These are phyloP conservation scores for Diplosoma virens DNA, from an alignment of 23 tunicate species.

Conservation along the genomic window DNA sequence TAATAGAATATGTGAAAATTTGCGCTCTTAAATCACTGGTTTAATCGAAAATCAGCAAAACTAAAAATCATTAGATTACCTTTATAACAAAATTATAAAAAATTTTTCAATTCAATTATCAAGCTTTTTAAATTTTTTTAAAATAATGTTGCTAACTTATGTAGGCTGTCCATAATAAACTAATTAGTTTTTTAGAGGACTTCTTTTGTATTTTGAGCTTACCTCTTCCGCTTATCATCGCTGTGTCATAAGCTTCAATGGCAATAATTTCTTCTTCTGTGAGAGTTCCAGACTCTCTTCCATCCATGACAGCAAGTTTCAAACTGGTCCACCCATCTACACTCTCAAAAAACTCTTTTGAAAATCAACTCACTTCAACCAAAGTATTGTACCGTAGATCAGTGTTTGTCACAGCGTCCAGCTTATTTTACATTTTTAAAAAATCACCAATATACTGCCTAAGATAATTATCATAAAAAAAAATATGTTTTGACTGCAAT, in stretches of 20 bases:
- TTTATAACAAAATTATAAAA: no score
- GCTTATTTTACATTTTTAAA: neutral
- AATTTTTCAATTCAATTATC: no score
- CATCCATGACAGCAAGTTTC: neutral
- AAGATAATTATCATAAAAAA: neutral
- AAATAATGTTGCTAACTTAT: no score
- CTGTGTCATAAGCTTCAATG: slow-evolving; percentile 74
- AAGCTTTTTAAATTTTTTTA: no score
- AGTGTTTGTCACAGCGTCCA: neutral
- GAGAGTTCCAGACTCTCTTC: slow-evolving; percentile 64
- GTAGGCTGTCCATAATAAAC: no score
- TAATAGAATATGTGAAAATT: no score
- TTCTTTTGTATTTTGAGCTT: neutral
- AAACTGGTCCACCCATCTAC: neutral
- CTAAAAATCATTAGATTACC: no score
- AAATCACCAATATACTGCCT: neutral
- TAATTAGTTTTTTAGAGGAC: no score
- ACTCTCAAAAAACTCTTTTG: neutral
- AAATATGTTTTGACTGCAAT: no score
- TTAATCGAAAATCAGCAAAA: no score
- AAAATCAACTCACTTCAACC: neutral
- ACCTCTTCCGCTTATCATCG: slow-evolving; percentile 64
- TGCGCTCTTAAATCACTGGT: no score
- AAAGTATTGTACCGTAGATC: neutral
- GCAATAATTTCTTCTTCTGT: slow-evolving; percentile 81